A percentile compares a stretch with the other conserved stretches of the same genome.
Evolutionary conservation across 2,888 invertebrate species (phyloP).

Genomic region (Amiota minor): DNA sequence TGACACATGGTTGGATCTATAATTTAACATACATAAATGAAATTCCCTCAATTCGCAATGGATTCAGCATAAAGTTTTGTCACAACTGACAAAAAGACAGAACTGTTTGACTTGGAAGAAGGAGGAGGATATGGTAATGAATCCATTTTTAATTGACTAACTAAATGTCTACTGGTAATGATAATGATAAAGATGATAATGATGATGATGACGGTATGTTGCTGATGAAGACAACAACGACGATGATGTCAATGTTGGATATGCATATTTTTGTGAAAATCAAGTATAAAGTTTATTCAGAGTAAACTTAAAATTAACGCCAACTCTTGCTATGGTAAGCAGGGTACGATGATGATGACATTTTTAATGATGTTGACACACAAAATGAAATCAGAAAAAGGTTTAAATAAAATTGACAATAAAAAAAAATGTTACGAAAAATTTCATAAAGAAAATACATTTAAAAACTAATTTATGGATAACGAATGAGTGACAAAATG

Average conservation of each 20-base stretch:
- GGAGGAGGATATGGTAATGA: not conserved
- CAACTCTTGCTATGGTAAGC: not conserved
- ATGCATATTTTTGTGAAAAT: no score
- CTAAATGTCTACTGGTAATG: not conserved
- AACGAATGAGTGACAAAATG: constrained; percentile 3
- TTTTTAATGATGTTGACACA: not conserved
- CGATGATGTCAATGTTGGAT: no score
- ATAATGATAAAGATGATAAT: no score
- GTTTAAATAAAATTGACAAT: not conserved
- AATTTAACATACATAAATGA: no score
- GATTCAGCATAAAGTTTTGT: not conserved
- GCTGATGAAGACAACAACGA: no score
- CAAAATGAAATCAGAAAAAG: not conserved
- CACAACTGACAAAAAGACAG: no score
- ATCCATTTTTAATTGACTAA: constrained; percentile 1
- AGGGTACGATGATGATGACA: not conserved
- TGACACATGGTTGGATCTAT: no score
- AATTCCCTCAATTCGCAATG: not conserved
- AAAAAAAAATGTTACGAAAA: no score
- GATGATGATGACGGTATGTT: no score
- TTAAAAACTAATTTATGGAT: constrained; percentile 62
- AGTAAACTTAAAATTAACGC: no score
- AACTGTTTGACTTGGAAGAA: not conserved
- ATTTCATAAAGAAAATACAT: constrained; percentile 42
- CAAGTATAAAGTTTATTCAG: no score